phyloP scores from a whole-genome alignment of 2,888 invertebrate species.

The Drosophila mercatorum region DNA sequence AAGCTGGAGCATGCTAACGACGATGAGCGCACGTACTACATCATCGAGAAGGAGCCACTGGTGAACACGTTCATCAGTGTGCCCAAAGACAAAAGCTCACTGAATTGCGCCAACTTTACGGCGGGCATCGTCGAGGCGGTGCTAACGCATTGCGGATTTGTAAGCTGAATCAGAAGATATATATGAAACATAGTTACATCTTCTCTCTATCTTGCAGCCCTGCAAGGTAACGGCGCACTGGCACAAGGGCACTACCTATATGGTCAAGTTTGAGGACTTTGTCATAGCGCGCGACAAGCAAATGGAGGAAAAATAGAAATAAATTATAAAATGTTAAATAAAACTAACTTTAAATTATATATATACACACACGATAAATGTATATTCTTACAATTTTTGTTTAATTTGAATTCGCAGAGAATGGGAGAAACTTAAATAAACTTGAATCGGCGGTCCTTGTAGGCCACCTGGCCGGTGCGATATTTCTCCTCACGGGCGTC shows the following conservation, averaged over 20 bases:
- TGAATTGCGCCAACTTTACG: conserved; percentile 99
- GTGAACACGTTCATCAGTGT: conserved; percentile 99
- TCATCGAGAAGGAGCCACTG: conserved; percentile 98
- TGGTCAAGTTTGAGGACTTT: conserved; percentile 98
- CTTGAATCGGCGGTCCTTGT: conserved; percentile 90
- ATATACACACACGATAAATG: conserved; percentile 10
- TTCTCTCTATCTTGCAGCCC: conserved; percentile 87
- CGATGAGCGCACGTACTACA: conserved; percentile 98
- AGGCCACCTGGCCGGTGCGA: conserved; percentile 90
- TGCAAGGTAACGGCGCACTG: conserved; percentile 99
- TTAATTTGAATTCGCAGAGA: conserved; percentile 57
- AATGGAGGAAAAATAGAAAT: conserved; percentile 90
- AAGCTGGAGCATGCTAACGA: conserved; percentile 99
- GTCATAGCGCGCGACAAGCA: conserved; percentile 96
- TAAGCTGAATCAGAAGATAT: conserved; percentile 87
- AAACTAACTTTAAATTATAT: conserved; percentile 4
- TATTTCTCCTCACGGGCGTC: conserved; percentile 86
- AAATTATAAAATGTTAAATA: conserved; percentile 16
- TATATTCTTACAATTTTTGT: conserved; percentile 42
- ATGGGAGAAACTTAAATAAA: conserved; percentile 85
- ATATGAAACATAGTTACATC: neutral
- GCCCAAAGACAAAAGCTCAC: conserved; percentile 97
- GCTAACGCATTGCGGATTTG: conserved; percentile 97
- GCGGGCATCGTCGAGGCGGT: conserved; percentile 99
- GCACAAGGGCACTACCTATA: conserved; percentile 99